These are phyloP conservation scores for Cherax quadricarinatus DNA, from an alignment of 1,140 invertebrate species.

Conservation along the genomic window DNA sequence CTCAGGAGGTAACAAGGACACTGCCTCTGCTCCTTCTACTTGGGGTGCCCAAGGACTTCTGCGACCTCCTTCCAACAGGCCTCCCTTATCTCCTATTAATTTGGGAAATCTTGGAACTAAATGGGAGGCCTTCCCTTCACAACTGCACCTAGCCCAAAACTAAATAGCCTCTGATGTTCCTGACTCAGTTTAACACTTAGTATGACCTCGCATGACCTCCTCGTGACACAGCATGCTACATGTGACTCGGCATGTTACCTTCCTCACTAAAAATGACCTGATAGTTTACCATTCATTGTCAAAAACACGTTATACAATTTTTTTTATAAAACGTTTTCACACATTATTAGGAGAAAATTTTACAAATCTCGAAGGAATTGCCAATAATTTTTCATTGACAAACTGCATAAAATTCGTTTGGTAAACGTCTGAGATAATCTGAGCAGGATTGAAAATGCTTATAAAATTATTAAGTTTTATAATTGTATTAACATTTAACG, in stretches of 20 bases:
- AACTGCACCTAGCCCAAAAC: not conserved
- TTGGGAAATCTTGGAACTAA: not conserved
- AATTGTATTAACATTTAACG: too few species aligned
- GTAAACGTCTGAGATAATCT: not conserved
- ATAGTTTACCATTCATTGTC: not conserved
- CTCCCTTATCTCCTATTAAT: slow-evolving; percentile 17
- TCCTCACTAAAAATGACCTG: slow-evolving; percentile 6
- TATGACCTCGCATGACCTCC: slow-evolving; percentile 25
- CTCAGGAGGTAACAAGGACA: slow-evolving; percentile 84
- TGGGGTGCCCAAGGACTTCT: slow-evolving; percentile 32
- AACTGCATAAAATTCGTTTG: not conserved
- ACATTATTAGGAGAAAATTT: not conserved
- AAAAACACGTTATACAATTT: not conserved
- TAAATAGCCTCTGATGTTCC: slow-evolving; percentile 18
- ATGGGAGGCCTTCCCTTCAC: not conserved
- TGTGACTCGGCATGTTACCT: slow-evolving; percentile 36
- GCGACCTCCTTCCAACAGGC: not conserved
- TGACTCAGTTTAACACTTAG: slow-evolving; percentile 6
- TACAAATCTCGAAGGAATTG: not conserved
- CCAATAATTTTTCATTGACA: not conserved
- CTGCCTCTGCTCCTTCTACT: slow-evolving; percentile 26
- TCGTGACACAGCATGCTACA: slow-evolving; percentile 55
- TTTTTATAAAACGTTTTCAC: not conserved
- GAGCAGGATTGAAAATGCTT: not conserved
- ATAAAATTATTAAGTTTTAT: not conserved